Percentiles rank a stretch among this genome's conserved stretches.
Conservation (phyloP, 2,797 vertebrate species). For the Gallirallus australis region DNA sequence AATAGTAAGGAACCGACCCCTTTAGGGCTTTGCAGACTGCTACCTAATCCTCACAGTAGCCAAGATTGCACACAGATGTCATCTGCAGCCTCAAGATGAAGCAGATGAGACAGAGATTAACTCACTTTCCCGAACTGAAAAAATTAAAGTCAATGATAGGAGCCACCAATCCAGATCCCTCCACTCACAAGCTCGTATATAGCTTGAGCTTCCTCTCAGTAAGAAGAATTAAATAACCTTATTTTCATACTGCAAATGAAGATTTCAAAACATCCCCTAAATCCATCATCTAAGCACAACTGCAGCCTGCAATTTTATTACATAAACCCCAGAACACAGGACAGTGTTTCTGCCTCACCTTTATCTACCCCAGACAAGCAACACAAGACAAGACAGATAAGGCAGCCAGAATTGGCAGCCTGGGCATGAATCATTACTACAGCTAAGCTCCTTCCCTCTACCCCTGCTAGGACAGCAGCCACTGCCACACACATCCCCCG, state of each 20-base stretch:
- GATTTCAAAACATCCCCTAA: slow-evolving; percentile 40
- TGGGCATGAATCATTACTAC: rapidly evolving
- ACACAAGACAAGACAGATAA: background rate
- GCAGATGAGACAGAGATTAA: slow-evolving; percentile 1
- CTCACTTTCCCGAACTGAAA: slow-evolving; percentile 1
- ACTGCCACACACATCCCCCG: background rate
- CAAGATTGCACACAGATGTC: background rate
- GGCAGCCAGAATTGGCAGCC: background rate
- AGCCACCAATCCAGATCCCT: background rate
- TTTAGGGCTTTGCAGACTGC: background rate
- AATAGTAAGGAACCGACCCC: background rate
- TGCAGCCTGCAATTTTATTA: slow-evolving; percentile 36
- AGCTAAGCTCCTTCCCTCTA: background rate
- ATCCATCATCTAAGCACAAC: background rate
- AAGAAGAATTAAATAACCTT: background rate
- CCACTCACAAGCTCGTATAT: background rate
- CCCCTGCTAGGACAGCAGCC: background rate
- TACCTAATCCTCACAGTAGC: background rate
- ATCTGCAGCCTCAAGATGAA: background rate
- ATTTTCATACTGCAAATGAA: background rate
- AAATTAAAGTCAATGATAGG: background rate
- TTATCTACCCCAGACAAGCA: background rate
- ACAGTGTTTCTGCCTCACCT: background rate
- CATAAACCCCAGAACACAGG: background rate
- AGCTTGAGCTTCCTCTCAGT: background rate